These are phyloP conservation scores for Caenorhabditis tropicalis DNA, from an alignment of 1,140 invertebrate species.

Conservation along the genomic window DNA sequence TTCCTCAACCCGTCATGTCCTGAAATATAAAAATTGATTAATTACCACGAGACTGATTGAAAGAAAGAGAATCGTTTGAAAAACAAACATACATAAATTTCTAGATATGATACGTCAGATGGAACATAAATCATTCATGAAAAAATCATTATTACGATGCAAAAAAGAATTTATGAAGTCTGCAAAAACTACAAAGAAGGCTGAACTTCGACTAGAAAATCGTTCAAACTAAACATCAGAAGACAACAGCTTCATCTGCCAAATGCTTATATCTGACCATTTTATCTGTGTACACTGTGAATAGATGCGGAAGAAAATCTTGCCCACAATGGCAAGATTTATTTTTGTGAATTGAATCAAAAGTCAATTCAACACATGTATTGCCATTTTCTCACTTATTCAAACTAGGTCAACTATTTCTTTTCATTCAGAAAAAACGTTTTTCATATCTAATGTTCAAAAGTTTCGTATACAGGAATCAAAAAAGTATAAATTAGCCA, in stretches of 20 bases:
- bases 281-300: slow-evolving; percentile 36
- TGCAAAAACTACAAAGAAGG: too few species aligned
- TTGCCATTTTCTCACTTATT: neutral
- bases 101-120: too few species aligned
- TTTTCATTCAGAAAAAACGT: neutral
- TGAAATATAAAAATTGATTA: neutral
- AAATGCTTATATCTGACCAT: neutral
- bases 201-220: too few species aligned
- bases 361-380: neutral
- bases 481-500: too few species aligned
- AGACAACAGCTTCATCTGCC: neutral
- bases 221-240: neutral
- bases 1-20: slow-evolving; percentile 29
- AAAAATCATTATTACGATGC: too few species aligned
- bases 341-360: slow-evolving; percentile 34
- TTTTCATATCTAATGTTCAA: neutral
- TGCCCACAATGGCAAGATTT: slow-evolving; percentile 27
- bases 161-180: too few species aligned
- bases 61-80: neutral
- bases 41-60: neutral
- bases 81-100: too few species aligned
- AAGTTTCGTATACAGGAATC: neutral
- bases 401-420: neutral
- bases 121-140: too few species aligned
- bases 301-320: slow-evolving; percentile 33